Base-by-base conservation (phyloP, 2,113 vertebrate species). In the Merops nubicus region DNA sequence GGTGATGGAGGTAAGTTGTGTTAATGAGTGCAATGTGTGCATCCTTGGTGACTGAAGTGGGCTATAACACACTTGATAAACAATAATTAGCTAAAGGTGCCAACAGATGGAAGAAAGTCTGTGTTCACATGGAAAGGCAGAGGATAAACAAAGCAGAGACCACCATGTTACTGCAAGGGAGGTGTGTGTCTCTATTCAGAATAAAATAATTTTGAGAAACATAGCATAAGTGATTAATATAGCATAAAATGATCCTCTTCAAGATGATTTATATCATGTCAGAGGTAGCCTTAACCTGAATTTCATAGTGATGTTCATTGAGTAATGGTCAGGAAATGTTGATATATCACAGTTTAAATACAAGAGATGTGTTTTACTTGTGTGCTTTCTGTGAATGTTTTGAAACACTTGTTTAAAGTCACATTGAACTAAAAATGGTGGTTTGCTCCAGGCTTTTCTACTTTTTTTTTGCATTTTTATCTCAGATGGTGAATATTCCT, bases 71-170 rank as follows among this genome's bases (percentile, higher is more conserved):
- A 74, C 67, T 91, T 90, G n/a, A 62, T 91, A 90, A 87, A 40
- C 48, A 92, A 56, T 73, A 92, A 76, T 89, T 86, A 95, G 47
- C 47, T 74, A 67, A 88, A 82, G 85, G 84, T 74, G 48, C 33
- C 51, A 95, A 96, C 59, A 96, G 82, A 83, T 88, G 90, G 82
- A 92, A 95, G 64, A 31, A 75, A 63, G 48, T 77, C 62, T 88
- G 18, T 53, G 51, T 85, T 96, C 54, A 90, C 87, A 23, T 10
- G 60, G 68, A 69, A 93, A 73, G 43, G 36, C 15, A 19, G 53
- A 53, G 51, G 29, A 40, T 76, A 79, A 93, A 53, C 16, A 53
- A 70, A 80, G 14, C 13, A 43, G 60, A 88, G 65, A 63, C 51
- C 47, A 57, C 36, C 25, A 9, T n/a, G 72, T 47, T 77, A 45